phyloP scores from a whole-genome alignment of 2,113 vertebrate genomes.

The Tympanuchus pallidicinctus region DNA sequence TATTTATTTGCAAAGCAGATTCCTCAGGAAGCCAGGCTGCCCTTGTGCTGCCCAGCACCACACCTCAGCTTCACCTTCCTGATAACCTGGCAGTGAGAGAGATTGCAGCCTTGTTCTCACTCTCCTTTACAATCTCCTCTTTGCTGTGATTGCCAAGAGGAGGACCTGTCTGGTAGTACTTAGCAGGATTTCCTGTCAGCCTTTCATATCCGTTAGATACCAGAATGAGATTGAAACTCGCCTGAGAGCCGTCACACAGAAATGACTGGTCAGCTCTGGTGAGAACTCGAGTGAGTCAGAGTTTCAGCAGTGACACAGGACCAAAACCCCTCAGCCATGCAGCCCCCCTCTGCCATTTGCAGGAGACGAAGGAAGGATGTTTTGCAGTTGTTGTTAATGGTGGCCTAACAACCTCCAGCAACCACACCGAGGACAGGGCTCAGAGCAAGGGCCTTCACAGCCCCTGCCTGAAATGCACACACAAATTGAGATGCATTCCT shows the following conservation, averaged over 20 bases:
- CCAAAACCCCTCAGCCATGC: background rate
- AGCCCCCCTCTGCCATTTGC: background rate
- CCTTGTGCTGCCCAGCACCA: background rate
- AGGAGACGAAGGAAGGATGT: background rate
- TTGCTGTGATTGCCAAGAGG: background rate
- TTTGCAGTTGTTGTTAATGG: background rate
- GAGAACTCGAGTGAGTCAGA: background rate
- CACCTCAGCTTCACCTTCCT: background rate
- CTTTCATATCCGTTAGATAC: background rate
- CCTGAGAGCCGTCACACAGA: background rate
- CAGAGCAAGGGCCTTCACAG: background rate
- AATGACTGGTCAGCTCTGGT: background rate
- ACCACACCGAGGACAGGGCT: background rate
- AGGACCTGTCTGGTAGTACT: background rate
- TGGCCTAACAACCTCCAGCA: background rate
- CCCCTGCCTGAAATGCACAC: background rate
- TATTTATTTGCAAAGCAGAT: conserved; percentile 1
- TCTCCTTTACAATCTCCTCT: background rate
- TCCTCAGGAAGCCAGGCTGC: background rate
- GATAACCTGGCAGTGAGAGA: background rate
- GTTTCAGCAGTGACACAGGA: background rate
- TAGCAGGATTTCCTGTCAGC: background rate
- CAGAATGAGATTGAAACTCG: background rate
- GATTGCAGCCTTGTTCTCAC: background rate
- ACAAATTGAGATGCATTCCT: background rate